Evolutionary conservation across 2,113 vertebrate species (phyloP).

Genomic region (Halcyon malimbica): DNA sequence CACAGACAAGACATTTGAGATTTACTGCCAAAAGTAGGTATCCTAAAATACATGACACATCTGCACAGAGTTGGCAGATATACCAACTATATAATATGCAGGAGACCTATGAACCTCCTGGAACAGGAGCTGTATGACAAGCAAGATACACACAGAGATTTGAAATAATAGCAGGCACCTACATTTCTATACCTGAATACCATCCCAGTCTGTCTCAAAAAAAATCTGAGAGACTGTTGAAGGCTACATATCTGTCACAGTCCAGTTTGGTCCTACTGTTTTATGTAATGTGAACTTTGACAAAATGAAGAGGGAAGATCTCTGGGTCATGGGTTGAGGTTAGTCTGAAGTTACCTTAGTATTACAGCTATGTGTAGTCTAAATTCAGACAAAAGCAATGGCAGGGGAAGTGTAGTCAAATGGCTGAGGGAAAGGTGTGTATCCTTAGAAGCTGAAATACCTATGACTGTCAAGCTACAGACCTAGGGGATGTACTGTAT

Average conservation of each 20-base stretch:
- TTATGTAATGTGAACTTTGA: not conserved
- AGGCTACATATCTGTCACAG: not conserved
- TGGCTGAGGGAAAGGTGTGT: not conserved
- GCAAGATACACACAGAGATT: not conserved
- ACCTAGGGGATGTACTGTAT: not conserved
- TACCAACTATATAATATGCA: not conserved
- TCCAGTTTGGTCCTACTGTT: not conserved
- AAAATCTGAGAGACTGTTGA: not conserved
- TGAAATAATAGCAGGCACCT: not conserved
- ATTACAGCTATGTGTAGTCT: not conserved
- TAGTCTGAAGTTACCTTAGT: not conserved
- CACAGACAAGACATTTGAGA: not conserved
- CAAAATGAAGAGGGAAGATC: not conserved
- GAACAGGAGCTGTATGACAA: not conserved
- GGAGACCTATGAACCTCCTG: not conserved
- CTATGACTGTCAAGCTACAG: not conserved
- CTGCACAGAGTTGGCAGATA: not conserved
- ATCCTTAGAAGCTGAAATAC: not conserved
- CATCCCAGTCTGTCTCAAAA: not conserved
- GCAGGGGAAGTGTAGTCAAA: not conserved
- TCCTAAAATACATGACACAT: not conserved
- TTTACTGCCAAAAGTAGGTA: not conserved
- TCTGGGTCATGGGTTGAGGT: not conserved
- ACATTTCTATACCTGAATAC: not conserved
- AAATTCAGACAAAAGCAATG: not conserved